Percentiles rank a stretch among this genome's conserved stretches.
Evolutionary conservation across 2,888 invertebrate genomes (phyloP).

Genomic region (Cancer borealis): DNA sequence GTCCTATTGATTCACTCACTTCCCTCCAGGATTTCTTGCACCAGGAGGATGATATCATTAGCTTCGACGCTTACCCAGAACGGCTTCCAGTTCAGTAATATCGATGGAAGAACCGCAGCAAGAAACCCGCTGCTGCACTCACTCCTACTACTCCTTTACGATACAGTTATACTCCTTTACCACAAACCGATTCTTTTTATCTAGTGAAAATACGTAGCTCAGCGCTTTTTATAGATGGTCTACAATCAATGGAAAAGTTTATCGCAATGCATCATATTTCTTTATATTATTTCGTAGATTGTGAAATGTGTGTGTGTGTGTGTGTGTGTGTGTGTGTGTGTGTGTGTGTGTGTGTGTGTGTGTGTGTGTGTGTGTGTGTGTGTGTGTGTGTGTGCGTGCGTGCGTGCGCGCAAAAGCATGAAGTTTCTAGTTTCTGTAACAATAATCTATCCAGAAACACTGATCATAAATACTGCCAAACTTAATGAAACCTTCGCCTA

Average conservation of each 20-base stretch:
- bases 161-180: background rate
- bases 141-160: background rate
- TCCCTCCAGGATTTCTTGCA: background rate
- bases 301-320: background rate
- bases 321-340: constrained; percentile 29
- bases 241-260: background rate
- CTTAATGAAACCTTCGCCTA: background rate
- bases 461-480: background rate
- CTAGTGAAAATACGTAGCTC: background rate
- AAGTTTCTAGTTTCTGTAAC: background rate
- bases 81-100: background rate
- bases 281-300: too few relatives aligned
- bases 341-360: constrained; percentile 21
- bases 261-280: background rate
- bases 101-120: background rate
- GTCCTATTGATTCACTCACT: background rate
- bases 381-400: constrained; percentile 33
- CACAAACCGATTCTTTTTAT: background rate
- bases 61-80: background rate
- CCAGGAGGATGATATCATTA: background rate
- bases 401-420: background rate
- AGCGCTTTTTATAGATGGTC: background rate
- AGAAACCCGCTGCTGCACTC: background rate
- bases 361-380: constrained; percentile 17
- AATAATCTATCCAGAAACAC: background rate